Evolutionary conservation across 1,140 invertebrate genomes (phyloP), one percentile per base, ranked within the genome.

Genomic region (Leptinotarsa texana): DNA sequence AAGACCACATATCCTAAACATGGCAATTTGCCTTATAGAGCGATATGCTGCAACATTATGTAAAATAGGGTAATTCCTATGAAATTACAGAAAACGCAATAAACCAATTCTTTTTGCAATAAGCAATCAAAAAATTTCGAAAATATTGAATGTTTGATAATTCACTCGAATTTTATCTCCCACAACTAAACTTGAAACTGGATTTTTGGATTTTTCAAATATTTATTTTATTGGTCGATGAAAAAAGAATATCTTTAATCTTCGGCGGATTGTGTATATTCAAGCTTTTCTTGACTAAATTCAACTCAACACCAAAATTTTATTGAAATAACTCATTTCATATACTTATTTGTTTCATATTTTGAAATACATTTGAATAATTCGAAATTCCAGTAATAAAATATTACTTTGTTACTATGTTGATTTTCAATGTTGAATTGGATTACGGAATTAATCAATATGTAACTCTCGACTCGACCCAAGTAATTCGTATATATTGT

Each of bases 41-140:
- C 83, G 5, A 80, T 84, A 24, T 85, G 84, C 79, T 85, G 84
- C 76, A 84, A 77, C 66, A 73, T 85, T 13, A 83, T 83, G 82
- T 84, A 73, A 84, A 57, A 57, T 57, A 72, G 17, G 27, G 0
- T 48, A 11, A 11, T 69, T 18, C 18, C 11, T 57, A 72, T n/a
- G 27, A 4, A 13, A 11, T 3, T 51, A 11, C 1, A 18, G 17
- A 67, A 22, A 33, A 33, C 21, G 24, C n/a, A 17, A 67, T 33
- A 24, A 11, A 27, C n/a, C 17, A 15, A 11, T 42, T 24, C 13
- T n/a, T 67, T 63, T 63, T 17, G n/a, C 13, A 22, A 63, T 18
- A 13, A 17, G 13, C 61, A 22, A 63, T 42, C 18, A 0, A 13
- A 21, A 63, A 21, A 21, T 63, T 13, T 24, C 5, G 18, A 63